These are phyloP conservation scores for Tinea pellionella DNA, from an alignment of 2,888 invertebrate genomes.

Conservation along the genomic window DNA sequence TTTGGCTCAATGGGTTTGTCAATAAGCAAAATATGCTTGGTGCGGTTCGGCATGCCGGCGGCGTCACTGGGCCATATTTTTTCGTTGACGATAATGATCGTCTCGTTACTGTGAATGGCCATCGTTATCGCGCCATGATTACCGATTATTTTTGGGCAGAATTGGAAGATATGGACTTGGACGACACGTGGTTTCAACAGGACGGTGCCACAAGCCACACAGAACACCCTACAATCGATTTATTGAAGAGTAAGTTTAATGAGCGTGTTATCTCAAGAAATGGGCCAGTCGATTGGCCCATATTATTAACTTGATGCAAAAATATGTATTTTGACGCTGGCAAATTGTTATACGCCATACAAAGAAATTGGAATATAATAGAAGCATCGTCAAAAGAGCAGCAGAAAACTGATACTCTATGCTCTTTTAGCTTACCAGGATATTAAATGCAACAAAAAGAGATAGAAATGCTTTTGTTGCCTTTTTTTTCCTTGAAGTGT, in stretches of 20 bases:
- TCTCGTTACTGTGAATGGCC: constrained; percentile 28
- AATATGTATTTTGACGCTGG: too few relatives aligned
- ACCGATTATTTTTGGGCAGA: constrained; percentile 23
- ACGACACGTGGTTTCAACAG: constrained; percentile 22
- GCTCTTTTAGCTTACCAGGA: too few relatives aligned
- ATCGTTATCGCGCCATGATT: constrained; percentile 26
- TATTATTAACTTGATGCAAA: too few relatives aligned
- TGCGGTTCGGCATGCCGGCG: constrained; percentile 22
- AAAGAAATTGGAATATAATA: too few relatives aligned
- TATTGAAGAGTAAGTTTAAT: constrained; percentile 22
- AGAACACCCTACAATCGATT: constrained; percentile 24
- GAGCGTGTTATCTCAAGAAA: constrained; percentile 10
- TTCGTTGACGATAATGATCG: constrained; percentile 27
- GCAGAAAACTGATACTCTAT: too few relatives aligned
- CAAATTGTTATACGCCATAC: too few relatives aligned
- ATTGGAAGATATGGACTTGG: constrained; percentile 21
- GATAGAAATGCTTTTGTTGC: too few relatives aligned
- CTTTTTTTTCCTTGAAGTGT: too few relatives aligned
- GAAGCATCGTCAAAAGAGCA: too few relatives aligned
- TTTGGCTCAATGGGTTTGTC: constrained; percentile 29
- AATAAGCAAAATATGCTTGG: constrained; percentile 28
- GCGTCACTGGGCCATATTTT: constrained; percentile 32
- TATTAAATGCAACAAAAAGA: too few relatives aligned
- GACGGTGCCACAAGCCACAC: constrained; percentile 26
- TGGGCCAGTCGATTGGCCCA: background rate